Base-by-base conservation (phyloP, 2,113 vertebrate species). In the Trogon surrucura region DNA sequence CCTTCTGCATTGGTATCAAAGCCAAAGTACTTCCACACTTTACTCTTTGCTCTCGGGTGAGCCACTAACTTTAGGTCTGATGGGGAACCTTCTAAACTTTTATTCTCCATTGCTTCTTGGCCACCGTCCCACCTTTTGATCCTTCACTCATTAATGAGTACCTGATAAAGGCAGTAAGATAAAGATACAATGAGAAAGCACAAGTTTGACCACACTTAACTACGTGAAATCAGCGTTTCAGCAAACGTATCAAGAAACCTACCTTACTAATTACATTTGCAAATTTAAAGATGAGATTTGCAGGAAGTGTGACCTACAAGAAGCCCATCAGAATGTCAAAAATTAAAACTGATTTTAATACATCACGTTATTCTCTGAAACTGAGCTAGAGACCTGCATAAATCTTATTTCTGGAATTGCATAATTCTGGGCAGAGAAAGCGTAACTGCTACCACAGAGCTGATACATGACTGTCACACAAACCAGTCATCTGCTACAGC, bases 1-100 rank as follows among this genome's bases (percentile, higher is more conserved):
- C 99, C 99, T 69, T 99, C 98, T 1, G 98, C 98, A 95, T 99
- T 98, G 6, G 98, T 98, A 97, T 99, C 98, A 83, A 99, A 99
- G 85, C 99, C 99, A 92, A 99, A 99, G 97, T 99, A 99, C 89
- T 98, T 98, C 99, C 99, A 99, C 30, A 99, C 99, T 97, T 99
- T 99, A 98, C 99, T 99, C 97, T 99, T 99, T 95, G 98, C 99
- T 50, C 98, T 98, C 0, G 99, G 99, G 86, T 99, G 99, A 25
- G 98, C 98, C 50, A 99, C 99, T 88, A 99, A 98, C 94, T 99
- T 99, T 82, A 98, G 98, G 94, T 98, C 98, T 64, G 98, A 97
- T 95, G 96, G 97, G 26, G 98, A 98, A 87, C 97, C 96, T 96
- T 98, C 98, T 80, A 97, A 93, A 96, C 95, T 94, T 97, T 98